Conservation (phyloP, 1,140 invertebrate genomes). For the Drosophila sechellia region DNA sequence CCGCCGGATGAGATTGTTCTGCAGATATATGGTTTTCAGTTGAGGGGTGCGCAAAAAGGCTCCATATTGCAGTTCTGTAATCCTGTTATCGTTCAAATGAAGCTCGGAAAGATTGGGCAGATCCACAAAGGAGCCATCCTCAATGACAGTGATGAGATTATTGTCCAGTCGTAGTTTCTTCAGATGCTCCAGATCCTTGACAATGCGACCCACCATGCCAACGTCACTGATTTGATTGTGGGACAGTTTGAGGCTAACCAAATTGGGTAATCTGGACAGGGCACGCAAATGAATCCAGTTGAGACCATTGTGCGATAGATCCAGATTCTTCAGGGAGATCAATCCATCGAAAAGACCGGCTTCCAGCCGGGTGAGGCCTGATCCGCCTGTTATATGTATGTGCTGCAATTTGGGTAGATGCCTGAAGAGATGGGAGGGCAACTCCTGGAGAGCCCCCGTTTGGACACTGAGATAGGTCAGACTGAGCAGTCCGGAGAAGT, state of each 20-base stretch:
- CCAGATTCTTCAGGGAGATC: conserved; percentile 89
- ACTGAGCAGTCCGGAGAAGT: conserved; percentile 88
- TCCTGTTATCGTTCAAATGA: conserved; percentile 90
- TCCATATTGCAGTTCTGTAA: conserved; percentile 90
- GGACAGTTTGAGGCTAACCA: conserved; percentile 89
- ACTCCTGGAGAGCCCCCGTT: conserved; percentile 88
- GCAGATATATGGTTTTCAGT: conserved; percentile 90
- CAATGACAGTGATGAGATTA: conserved; percentile 89
- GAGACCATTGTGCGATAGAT: conserved; percentile 91
- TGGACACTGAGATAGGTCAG: conserved; percentile 89
- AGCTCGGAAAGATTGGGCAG: conserved; percentile 89
- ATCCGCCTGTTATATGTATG: conserved; percentile 90
- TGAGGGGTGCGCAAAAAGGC: conserved; percentile 91
- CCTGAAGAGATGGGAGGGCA: conserved; percentile 90
- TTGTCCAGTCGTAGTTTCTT: conserved; percentile 89
- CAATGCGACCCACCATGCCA: conserved; percentile 90
- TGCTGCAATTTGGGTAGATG: conserved; percentile 90
- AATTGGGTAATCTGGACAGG: conserved; percentile 88
- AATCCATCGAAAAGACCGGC: conserved; percentile 90
- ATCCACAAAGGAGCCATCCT: conserved; percentile 92
- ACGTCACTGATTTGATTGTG: conserved; percentile 91
- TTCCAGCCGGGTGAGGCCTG: conserved; percentile 88
- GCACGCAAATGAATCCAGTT: conserved; percentile 92
- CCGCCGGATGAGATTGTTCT: conserved; percentile 90
- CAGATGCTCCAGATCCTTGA: conserved; percentile 90